phyloP scores from a whole-genome alignment of 2,113 vertebrate genomes.

The Diglossa brunneiventris region DNA sequence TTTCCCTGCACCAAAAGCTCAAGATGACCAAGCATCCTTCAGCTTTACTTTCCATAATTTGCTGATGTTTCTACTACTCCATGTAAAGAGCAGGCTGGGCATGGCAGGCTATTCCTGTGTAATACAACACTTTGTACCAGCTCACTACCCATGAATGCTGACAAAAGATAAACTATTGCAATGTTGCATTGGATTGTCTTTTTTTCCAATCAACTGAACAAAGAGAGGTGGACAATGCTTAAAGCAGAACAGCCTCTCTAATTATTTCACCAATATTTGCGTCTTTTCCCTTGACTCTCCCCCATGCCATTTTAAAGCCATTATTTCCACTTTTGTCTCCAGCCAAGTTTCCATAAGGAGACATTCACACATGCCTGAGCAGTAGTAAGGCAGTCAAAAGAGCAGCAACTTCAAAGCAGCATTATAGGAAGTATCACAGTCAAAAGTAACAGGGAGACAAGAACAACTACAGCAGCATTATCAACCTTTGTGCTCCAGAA shows the following conservation, averaged over 20 bases:
- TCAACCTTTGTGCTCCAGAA: not conserved
- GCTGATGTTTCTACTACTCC: not conserved
- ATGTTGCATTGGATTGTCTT: not conserved
- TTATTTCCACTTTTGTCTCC: slow-evolving; percentile 28
- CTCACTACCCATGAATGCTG: not conserved
- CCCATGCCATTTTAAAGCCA: slow-evolving; percentile 2
- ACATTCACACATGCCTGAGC: slow-evolving; percentile 37
- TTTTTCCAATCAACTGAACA: not conserved
- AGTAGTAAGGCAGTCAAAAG: slow-evolving; percentile 21
- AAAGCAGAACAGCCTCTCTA: not conserved
- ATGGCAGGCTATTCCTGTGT: not conserved
- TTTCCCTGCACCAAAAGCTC: not conserved
- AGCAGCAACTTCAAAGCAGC: slow-evolving; percentile 31
- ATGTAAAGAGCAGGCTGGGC: not conserved
- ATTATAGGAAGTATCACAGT: not conserved
- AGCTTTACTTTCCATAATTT: not conserved
- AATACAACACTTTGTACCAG: not conserved
- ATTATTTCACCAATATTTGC: not conserved
- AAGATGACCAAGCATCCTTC: not conserved
- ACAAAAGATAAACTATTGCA: not conserved
- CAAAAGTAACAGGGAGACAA: not conserved
- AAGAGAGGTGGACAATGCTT: not conserved
- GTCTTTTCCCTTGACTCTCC: not conserved
- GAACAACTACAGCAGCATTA: not conserved
- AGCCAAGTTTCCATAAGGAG: slow-evolving; percentile 44